Evolutionary conservation across 92 coral and sea anemone species (phyloP), one percentile per base, ranked within the genome.

Genomic region (Actinernus sp.): DNA sequence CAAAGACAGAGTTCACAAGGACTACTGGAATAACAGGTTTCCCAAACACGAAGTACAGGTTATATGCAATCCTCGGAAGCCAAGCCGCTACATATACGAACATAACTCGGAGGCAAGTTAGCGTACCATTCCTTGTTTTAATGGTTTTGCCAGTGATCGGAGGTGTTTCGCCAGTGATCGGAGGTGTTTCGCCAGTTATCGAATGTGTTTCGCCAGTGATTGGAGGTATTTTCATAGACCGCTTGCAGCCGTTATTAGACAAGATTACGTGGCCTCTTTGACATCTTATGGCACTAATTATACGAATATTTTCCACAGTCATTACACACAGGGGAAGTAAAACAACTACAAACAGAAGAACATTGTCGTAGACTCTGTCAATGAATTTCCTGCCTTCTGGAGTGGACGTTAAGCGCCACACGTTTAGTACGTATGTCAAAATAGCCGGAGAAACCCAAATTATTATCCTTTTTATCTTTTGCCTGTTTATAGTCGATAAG

Each of bases 11-110:
- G n/a, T 65, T 63, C 30, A 49, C 61, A 25, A 82, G 31, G 12
- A 76, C n/a, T n/a, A 76, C 39, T 0, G 89, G 78, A 26, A 36
- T 25, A 4, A 33, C 73, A 28, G 33, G 83, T 46, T 33, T 23
- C 4, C 66, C 65, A 68, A 68, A 61, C 49, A 87, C 70, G 46
- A 29, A 62, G 14, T 26, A 62, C 18, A 74, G 60, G 79, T 61
- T 59, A 69, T 74, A 87, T 4, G 67, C 33, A 4, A 68, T 68
- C 13, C 85, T 58, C 22, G 93, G 93, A 11, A 87, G 47, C 93
- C 93, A 87, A 2, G 76, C 71, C 49, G 82, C 49, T 22, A 75
- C 77, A 49, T 73, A 86, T 3, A 82, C 83, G 4, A 58, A 8
- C 17, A 76, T 80, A 16, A 87, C 83, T 1, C 63, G 51, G 1